Evolutionary conservation across 2,797 vertebrate species (phyloP).

Genomic region (Peromyscus attwateri): DNA sequence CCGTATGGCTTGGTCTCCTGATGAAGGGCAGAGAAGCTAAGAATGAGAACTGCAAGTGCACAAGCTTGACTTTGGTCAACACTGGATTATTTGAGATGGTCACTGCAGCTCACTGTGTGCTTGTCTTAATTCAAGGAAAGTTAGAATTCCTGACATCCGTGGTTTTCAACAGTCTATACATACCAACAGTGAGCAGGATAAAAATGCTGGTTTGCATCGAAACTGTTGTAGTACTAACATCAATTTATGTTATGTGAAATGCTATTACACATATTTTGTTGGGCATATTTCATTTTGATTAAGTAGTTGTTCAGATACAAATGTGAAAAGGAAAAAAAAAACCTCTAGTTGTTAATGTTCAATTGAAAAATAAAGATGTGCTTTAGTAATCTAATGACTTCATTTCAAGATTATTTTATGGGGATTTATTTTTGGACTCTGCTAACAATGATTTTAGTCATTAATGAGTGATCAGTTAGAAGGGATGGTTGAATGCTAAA

Average conservation of each 20-base stretch:
- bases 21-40: conserved; percentile 74
- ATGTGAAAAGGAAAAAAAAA: conserved; percentile 84
- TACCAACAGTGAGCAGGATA: conserved; percentile 86
- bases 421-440: conserved; percentile 44
- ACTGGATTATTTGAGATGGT: conserved; percentile 87
- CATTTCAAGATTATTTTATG: conserved; percentile 56
- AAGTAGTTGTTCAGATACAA: conserved; percentile 89
- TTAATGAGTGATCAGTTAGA: not conserved
- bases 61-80: conserved; percentile 88
- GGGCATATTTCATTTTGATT: conserved; percentile 89
- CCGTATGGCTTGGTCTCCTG: conserved; percentile 27
- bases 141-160: conserved; percentile 86
- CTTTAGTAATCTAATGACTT: conserved; percentile 88
- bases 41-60: conserved; percentile 72
- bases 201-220: conserved; percentile 87
- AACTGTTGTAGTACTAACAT: conserved; percentile 87
- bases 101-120: conserved; percentile 86
- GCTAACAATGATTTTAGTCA: not conserved
- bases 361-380: conserved; percentile 91
- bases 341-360: conserved; percentile 89
- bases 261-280: conserved; percentile 88
- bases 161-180: conserved; percentile 83
- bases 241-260: conserved; percentile 87
- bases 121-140: conserved; percentile 86
- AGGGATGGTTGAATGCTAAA: not conserved